phyloP scores from a whole-genome alignment of 1,140 invertebrate species.

The Lysiphlebus fabarum region DNA sequence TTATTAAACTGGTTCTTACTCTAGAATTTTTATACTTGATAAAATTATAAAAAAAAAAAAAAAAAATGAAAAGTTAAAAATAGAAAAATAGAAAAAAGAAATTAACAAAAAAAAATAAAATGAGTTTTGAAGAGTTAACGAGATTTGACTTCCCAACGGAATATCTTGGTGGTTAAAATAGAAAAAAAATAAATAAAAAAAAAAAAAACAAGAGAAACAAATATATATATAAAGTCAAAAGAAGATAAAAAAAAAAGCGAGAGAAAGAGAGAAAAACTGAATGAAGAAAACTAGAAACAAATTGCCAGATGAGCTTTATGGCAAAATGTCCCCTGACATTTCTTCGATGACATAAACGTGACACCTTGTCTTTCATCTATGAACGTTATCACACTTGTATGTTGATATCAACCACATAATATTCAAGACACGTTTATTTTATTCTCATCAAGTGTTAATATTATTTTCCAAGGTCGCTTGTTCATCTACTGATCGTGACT shows the following conservation, averaged over 20 bases:
- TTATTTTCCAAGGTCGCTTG: background rate
- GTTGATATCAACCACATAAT: background rate
- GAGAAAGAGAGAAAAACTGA: background rate
- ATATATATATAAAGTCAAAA: no score
- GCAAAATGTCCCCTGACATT: conserved; percentile 10
- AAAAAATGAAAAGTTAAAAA: conserved; percentile 1
- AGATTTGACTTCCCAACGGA: conserved; percentile 27
- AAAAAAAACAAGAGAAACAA: conserved; percentile 3
- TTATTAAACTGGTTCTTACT: conserved; percentile 42
- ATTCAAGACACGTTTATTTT: conserved; percentile 7
- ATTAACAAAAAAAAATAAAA: background rate
- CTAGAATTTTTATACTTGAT: conserved; percentile 10
- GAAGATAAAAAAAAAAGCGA: conserved; percentile 11
- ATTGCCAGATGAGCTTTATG: conserved; percentile 12
- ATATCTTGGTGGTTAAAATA: conserved; percentile 6
- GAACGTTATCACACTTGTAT: conserved; percentile 17
- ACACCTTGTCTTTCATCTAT: conserved; percentile 20
- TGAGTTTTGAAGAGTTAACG: conserved; percentile 19
- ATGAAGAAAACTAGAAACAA: conserved; percentile 15
- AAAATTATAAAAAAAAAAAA: background rate
- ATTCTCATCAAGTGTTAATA: conserved; percentile 3
- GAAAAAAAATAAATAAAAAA: background rate
- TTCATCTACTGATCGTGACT: background rate
- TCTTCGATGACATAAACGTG: conserved; percentile 25
- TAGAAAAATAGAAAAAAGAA: conserved; percentile 4